Percentiles rank a stretch among this genome's conserved stretches.
Evolutionary conservation across 92 coral and sea anemone genomes (phyloP).

Genomic region (Chrysogorgia sp.): DNA sequence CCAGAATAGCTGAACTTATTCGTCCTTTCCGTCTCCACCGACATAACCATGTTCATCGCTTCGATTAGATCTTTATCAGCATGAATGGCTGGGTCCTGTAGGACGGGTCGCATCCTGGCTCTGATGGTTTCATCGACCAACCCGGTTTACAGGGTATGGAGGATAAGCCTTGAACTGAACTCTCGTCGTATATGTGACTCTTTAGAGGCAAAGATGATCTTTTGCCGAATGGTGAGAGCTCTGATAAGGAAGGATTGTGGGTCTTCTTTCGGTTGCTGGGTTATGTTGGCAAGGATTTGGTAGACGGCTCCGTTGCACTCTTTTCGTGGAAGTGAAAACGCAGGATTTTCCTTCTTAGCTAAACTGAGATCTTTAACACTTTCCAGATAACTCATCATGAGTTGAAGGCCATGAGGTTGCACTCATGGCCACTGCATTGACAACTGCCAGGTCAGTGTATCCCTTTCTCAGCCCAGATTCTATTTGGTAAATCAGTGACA

Average conservation of each 20-base stretch:
- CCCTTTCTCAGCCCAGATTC: conserved; percentile 60
- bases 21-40: no score
- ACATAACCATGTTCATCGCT: no score
- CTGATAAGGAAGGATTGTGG: conserved; percentile 66
- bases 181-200: conserved; percentile 45
- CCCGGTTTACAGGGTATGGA: conserved; percentile 67
- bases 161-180: conserved; percentile 61
- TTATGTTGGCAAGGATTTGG: no score
- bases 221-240: conserved; percentile 63
- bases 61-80: conserved; percentile 54
- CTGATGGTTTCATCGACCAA: no score
- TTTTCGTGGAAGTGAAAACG: conserved; percentile 66
- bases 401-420: conserved; percentile 60
- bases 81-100: neutral
- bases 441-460: conserved; percentile 58
- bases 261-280: conserved; percentile 60
- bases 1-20: conserved; percentile 36
- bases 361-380: no score
- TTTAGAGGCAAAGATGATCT: conserved; percentile 51
- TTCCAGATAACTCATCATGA: conserved; percentile 65
- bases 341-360: conserved; percentile 48
- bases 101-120: conserved; percentile 42
- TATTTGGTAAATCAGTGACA: conserved; percentile 60
- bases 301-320: no score
- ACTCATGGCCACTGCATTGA: conserved; percentile 58